Evolutionary conservation across 2,797 vertebrate genomes (phyloP), one percentile per base, ranked within the genome.

Genomic region (Ataeniobius toweri): DNA sequence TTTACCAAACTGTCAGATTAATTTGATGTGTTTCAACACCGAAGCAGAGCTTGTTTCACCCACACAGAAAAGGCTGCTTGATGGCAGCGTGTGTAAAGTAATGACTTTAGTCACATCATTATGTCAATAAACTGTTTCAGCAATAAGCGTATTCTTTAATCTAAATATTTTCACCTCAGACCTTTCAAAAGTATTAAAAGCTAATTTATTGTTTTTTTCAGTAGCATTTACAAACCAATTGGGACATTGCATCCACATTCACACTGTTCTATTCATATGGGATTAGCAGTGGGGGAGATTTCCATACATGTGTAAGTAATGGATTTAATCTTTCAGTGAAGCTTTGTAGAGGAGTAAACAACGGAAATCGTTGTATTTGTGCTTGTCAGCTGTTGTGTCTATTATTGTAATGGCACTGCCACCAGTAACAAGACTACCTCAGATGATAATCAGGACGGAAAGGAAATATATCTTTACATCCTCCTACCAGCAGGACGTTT

Each of bases 101-200:
- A 14, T 50, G n/a, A 70, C 44, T 72, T 55, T 9, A 53, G 12
- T 72, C 48, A 20, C 70, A 5, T 9, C 12, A 12, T 24, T 55
- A 36, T 14, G 20, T 72, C 71, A 55, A 10, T 12, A 8, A 55
- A 24, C 71, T 56, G 48, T 41, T 41, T 56, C 22, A 55, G 50
- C 28, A 55, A 50, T 36, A 24, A 31, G 70, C 48, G 16, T 44
- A 18, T 22, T n/a, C 10, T 73, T 41, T 53, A 41, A 55, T 73
- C 36, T 58, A 73, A 59, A 73, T n/a, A 28, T 41, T 55, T n/a
- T 20, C 39, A 74, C n/a, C 55, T 46, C 55, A 59, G 55, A 44
- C n/a, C 39, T 59, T 20, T 59, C n/a, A 46, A 28, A 59, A 8
- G 31, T 69, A 24, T 24, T 59, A 59, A 73, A 74, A 58, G 16